Evolutionary conservation across 2,113 vertebrate genomes (phyloP).

Genomic region (Callithrix jacchus): DNA sequence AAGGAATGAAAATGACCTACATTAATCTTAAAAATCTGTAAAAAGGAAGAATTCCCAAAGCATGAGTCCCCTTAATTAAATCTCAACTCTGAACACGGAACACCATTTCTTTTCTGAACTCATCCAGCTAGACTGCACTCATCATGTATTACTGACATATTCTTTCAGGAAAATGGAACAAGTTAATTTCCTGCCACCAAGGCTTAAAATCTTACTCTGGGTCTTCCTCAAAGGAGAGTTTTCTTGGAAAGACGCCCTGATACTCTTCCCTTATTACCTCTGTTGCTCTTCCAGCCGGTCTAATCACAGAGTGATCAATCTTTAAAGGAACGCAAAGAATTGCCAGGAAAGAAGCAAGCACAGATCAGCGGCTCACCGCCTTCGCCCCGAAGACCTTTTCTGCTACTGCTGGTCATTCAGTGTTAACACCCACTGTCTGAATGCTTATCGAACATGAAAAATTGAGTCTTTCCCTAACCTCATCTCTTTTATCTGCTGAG

Average conservation of each 20-base stretch:
- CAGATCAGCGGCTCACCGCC: conserved; percentile 38
- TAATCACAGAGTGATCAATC: conserved; percentile 60
- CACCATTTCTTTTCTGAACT: conserved; percentile 53
- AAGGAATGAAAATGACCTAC: conserved; percentile 37
- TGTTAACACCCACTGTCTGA: not conserved
- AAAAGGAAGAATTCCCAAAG: conserved; percentile 55
- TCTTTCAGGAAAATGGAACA: conserved; percentile 59
- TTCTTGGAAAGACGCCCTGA: conserved; percentile 53
- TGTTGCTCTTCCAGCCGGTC: conserved; percentile 20
- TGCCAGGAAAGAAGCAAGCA: conserved; percentile 33
- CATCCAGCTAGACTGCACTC: not conserved
- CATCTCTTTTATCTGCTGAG: not conserved
- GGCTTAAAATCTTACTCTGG: conserved; percentile 30
- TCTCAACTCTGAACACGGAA: conserved; percentile 40
- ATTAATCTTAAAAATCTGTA: conserved; percentile 49
- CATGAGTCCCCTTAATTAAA: conserved; percentile 43
- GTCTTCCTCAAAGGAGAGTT: conserved; percentile 21
- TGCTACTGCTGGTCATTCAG: not conserved
- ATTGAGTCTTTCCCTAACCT: not conserved
- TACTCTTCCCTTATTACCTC: conserved; percentile 34
- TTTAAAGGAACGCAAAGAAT: conserved; percentile 36
- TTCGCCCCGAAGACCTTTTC: not conserved
- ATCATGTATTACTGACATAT: not conserved
- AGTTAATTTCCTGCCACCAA: conserved; percentile 56
- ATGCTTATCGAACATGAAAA: not conserved